phyloP scores from a whole-genome alignment of 2,888 invertebrate species.

The Prenolepis imparis region DNA sequence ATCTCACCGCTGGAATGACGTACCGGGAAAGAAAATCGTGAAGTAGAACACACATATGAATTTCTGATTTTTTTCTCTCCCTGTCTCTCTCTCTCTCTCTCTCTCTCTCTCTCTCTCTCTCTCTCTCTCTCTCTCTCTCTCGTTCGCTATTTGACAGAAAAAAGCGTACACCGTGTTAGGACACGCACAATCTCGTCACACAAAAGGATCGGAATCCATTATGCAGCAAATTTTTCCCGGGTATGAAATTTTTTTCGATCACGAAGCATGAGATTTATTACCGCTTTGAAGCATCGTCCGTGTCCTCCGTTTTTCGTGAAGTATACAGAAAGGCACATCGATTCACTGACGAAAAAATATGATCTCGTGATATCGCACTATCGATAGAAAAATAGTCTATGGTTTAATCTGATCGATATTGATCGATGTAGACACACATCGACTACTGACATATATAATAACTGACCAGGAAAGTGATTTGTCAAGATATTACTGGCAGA shows the following conservation, averaged over 20 bases:
- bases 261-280: constrained; percentile 62
- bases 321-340: constrained; percentile 40
- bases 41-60: neutral
- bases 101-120: neutral
- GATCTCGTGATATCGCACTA: constrained; percentile 47
- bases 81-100: neutral
- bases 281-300: constrained; percentile 49
- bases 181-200: constrained; percentile 19
- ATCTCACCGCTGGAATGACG: neutral
- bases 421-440: constrained; percentile 21
- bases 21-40: constrained; percentile 2
- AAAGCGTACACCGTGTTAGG: constrained; percentile 14
- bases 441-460: neutral
- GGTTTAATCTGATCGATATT: constrained; percentile 42
- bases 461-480: constrained; percentile 12
- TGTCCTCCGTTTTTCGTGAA: constrained; percentile 34
- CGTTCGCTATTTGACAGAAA: constrained; percentile 1
- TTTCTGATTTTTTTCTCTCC: constrained; percentile 17
- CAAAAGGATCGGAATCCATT: constrained; percentile 67
- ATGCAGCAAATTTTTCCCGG: constrained; percentile 62
- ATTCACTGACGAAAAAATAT: constrained; percentile 43
- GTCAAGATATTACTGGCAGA: constrained; percentile 17
- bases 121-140: neutral
- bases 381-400: constrained; percentile 32
- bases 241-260: constrained; percentile 34